Evolutionary conservation across 2,888 invertebrate species (phyloP), one percentile per base, ranked within the genome.

Genomic region (Synergus gifuensis): DNA sequence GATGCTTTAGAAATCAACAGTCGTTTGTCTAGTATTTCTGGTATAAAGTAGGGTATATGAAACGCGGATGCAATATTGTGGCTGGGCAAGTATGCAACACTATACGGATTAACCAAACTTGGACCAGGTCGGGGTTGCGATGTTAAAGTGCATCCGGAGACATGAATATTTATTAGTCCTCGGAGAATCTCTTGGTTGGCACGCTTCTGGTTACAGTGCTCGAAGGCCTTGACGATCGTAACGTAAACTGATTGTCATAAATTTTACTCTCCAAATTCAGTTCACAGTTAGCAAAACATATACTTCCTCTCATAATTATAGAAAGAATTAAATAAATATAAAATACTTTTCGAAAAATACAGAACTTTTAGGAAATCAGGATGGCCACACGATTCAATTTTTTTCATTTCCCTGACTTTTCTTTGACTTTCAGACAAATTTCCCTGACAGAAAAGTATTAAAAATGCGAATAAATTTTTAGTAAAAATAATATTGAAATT

Each of bases 101-200:
- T 28, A 73, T 54, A 58, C 11, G 36, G 73, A 73, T 58, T 73
- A 58, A 58, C n/a, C n/a, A 58, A 73, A 73, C 54, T 54, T 73
- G 36, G 36, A 36, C 54, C 28, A n/a, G 12, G 18, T 36, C 49
- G 49, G 54, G n/a, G 73, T 80, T 28, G 46, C 42, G 58, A 62
- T 18, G 69, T 77, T 49, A 22, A 78, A 81, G 49, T 76, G 78
- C 69, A 76, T 76, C 78, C 81, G 76, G 78, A 78, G n/a, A 40
- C 42, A 81, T 81, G 81, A 81, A 81, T 81, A 81, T 81, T 81
- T 78, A 81, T 81, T 36, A 81, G 76, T 69, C 67, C 69, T 63
- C 76, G 62, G 67, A 62, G 67, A 67, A 76, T 28, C 76, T 81
- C 76, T 46, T 73, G 76, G 28, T 58, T 67, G 81, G 78, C 77